A percentile compares a stretch with the other conserved stretches of the same genome.
Evolutionary conservation across 2,797 vertebrate genomes (phyloP).

Genomic region (Triplophysa yarkandensis): DNA sequence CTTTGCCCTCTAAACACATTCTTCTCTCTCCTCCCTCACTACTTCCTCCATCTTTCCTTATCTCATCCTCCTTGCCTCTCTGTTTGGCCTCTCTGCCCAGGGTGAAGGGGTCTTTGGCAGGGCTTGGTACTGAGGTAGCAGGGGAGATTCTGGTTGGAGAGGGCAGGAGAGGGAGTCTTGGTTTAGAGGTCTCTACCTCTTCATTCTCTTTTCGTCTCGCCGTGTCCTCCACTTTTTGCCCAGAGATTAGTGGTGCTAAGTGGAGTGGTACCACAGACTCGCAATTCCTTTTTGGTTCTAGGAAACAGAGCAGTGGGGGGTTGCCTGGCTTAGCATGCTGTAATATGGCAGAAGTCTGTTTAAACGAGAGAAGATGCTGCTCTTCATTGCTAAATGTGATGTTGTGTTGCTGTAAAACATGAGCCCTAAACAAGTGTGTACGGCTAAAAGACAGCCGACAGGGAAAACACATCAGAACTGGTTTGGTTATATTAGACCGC

Average conservation of each 20-base stretch:
- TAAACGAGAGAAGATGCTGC: constrained; percentile 85
- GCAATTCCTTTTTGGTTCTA: constrained; percentile 91
- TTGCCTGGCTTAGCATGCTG: constrained; percentile 88
- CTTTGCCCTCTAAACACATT: constrained; percentile 75
- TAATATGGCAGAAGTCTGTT: constrained; percentile 88
- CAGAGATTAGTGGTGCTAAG: constrained; percentile 82
- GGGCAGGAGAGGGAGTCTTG: constrained; percentile 66
- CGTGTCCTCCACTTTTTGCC: constrained; percentile 84
- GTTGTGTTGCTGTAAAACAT: constrained; percentile 83
- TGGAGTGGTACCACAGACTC: constrained; percentile 78
- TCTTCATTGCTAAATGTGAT: constrained; percentile 85
- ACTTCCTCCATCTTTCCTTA: constrained; percentile 31
- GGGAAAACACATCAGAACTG: constrained; percentile 89
- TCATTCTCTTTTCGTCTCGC: constrained; percentile 76
- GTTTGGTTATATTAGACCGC: constrained; percentile 84
- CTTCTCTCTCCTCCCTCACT: constrained; percentile 67
- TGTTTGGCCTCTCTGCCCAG: constrained; percentile 65
- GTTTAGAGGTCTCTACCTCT: constrained; percentile 65
- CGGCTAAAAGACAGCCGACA: constrained; percentile 86
- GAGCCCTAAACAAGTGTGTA: constrained; percentile 82
- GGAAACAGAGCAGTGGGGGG: constrained; percentile 86
- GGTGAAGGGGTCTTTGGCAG: constrained; percentile 76
- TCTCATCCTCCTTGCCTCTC: constrained; percentile 47
- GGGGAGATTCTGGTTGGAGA: constrained; percentile 69
- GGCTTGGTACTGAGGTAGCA: constrained; percentile 85